phyloP scores from a whole-genome alignment of 1,140 invertebrate genomes.

The Drosophila sulfurigaster region DNA sequence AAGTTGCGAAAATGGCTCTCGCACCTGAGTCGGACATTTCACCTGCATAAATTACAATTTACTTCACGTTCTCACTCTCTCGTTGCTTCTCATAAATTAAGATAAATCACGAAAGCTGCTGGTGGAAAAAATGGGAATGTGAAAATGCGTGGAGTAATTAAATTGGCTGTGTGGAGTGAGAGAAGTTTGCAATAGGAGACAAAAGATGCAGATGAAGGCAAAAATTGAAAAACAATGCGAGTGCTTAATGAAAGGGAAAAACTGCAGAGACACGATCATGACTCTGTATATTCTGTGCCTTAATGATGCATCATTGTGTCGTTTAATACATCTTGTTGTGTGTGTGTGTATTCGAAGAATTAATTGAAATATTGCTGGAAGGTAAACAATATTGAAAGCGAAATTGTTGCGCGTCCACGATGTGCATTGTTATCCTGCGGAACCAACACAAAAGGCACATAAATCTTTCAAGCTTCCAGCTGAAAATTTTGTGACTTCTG shows the following conservation, averaged over 20 bases:
- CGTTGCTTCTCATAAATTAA: constrained; percentile 54
- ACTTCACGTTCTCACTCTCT: not conserved
- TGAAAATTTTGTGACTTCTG: constrained; percentile 12
- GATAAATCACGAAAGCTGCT: constrained; percentile 60
- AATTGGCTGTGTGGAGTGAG: constrained; percentile 30
- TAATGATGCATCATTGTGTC: constrained; percentile 33
- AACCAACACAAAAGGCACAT: constrained; percentile 70
- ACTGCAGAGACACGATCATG: constrained; percentile 31
- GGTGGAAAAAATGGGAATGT: constrained; percentile 47
- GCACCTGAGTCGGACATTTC: constrained; percentile 49
- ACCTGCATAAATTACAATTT: constrained; percentile 72
- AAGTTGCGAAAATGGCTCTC: constrained; percentile 14
- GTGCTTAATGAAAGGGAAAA: constrained; percentile 73
- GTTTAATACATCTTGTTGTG: constrained; percentile 37
- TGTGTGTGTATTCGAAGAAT: constrained; percentile 49
- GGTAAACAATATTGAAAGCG: constrained; percentile 69
- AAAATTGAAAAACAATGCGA: constrained; percentile 57
- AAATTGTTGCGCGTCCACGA: constrained; percentile 61
- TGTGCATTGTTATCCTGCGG: constrained; percentile 61
- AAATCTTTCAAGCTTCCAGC: constrained; percentile 60
- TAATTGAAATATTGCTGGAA: constrained; percentile 74
- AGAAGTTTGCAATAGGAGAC: constrained; percentile 13
- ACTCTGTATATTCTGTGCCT: constrained; percentile 21
- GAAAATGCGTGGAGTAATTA: constrained; percentile 69
- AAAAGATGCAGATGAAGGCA: constrained; percentile 20